Base-by-base conservation (phyloP, 2,797 vertebrate species). In the Hippoglossus hippoglossus region DNA sequence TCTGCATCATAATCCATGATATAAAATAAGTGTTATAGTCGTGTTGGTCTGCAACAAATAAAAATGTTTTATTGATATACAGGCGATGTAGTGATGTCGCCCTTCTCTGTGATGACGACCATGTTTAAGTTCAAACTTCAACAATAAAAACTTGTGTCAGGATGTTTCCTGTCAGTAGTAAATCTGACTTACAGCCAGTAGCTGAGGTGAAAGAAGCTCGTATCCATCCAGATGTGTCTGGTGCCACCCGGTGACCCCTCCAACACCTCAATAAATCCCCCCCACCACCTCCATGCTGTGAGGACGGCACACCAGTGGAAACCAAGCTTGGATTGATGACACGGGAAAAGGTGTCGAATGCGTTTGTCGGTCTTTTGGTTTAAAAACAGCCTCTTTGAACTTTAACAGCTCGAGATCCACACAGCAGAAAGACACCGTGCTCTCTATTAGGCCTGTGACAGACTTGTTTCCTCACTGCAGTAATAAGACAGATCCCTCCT, bases 261-360 rank as follows among this genome's bases (percentile, higher is more conserved):
- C 54, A 57, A 64, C 19, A 76, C 64, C 59, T 62, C 75, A 73
- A 82, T 84, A 87, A 87, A 89, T 78, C 77, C 62, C 50, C 50
- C 7, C 28, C 28, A 0, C 26, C 26, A 1, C 28, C 28, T 7
- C 12, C 36, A 52, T 3, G 10, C 47, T 60, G 44, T 8, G 31
- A 84, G 61, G 41, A 18, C 41, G 36, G 56, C 41, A 31, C 46
- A 34, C 34, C 28, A 21, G 9, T 16, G 19, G 34, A 67, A 71
- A 58, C 25, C 22, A 81, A 64, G 63, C 67, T 77, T 68, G 60
- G 80, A 79, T 72, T 55, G 7, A 69, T 41, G 31, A 39, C 21
- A 67, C 28, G 44, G 44, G 65, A 55, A 59, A 28, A 67, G 34
- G 54, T 60, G 24, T 2, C 4, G 7, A 46, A 39, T 21, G 60